phyloP scores from a whole-genome alignment of 2,113 vertebrate genomes.

The Xenotilapia caudafasciata region DNA sequence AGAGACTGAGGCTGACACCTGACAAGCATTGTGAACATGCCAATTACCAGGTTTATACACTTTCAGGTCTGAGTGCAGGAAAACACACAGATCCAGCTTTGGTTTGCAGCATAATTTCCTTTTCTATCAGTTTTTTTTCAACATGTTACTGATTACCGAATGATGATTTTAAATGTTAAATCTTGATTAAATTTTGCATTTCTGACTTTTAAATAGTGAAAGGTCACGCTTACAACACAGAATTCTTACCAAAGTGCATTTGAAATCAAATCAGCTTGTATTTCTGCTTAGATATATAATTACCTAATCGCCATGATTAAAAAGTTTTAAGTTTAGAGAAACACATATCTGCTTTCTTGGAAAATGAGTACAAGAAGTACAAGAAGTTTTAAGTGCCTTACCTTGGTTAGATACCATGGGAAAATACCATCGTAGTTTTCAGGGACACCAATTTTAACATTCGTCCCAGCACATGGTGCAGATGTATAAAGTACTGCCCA shows the following conservation, averaged over 20 bases:
- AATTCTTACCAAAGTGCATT: background rate
- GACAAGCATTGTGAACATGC: slow-evolving; percentile 9
- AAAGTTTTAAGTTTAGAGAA: background rate
- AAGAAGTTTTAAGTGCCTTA: slow-evolving; percentile 38
- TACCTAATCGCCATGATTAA: background rate
- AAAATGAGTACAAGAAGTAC: background rate
- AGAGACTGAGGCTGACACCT: slow-evolving; percentile 28
- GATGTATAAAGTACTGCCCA: slow-evolving; percentile 27
- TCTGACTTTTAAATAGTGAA: background rate
- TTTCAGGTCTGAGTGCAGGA: slow-evolving; percentile 26
- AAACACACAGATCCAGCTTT: background rate
- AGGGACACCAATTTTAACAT: slow-evolving; percentile 73
- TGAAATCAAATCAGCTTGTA: background rate
- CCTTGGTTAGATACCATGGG: slow-evolving; percentile 78
- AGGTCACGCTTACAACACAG: background rate
- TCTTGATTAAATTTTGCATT: background rate
- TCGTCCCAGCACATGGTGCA: slow-evolving; percentile 45
- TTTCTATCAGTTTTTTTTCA: background rate
- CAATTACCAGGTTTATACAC: slow-evolving; percentile 45
- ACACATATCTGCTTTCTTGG: background rate
- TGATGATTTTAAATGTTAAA: background rate
- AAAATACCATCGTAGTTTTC: slow-evolving; percentile 77
- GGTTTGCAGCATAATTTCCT: background rate
- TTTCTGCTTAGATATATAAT: background rate
- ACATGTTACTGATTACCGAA: background rate